These are phyloP conservation scores for Beris chalybata DNA, from an alignment of 2,888 invertebrate genomes.

Conservation along the genomic window DNA sequence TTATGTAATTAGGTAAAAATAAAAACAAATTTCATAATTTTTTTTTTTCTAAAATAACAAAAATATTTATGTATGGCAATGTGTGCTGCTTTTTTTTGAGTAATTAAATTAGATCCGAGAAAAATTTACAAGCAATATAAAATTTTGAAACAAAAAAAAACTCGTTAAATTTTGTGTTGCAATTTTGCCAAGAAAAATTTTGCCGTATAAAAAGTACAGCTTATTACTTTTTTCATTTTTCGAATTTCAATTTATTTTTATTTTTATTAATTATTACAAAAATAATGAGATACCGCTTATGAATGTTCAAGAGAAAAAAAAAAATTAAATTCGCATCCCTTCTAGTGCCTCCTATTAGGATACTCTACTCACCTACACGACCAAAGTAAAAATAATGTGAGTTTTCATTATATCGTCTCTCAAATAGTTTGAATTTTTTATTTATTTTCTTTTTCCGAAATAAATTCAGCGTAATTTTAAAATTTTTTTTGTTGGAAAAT, in stretches of 20 bases:
- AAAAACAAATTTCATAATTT: conserved; percentile 21
- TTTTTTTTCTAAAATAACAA: conserved; percentile 30
- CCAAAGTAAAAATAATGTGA: conserved; percentile 45
- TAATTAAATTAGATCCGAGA: background rate
- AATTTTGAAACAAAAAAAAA: too few relatives aligned
- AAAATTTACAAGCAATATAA: too few relatives aligned
- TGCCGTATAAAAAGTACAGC: conserved; percentile 5
- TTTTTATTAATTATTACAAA: conserved; percentile 21
- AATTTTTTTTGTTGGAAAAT: conserved; percentile 58
- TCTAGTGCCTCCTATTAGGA: conserved; percentile 59
- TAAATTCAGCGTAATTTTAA: conserved; percentile 21
- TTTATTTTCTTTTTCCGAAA: conserved; percentile 7
- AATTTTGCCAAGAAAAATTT: conserved; percentile 4
- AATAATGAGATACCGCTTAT: conserved; percentile 34
- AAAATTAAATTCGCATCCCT: conserved; percentile 43
- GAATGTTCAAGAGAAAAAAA: conserved; percentile 39
- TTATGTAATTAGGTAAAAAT: conserved; percentile 56
- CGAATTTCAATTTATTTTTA: too few relatives aligned
- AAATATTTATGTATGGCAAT: conserved; percentile 34
- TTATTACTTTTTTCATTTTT: too few relatives aligned
- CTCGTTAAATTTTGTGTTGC: background rate
- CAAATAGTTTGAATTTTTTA: conserved; percentile 23
- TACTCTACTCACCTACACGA: conserved; percentile 43
- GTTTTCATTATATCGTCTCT: conserved; percentile 33
- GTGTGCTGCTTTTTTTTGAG: conserved; percentile 36